These are phyloP conservation scores for Porites rus DNA, from an alignment of 92 coral and sea anemone genomes.

Conservation along the genomic window DNA sequence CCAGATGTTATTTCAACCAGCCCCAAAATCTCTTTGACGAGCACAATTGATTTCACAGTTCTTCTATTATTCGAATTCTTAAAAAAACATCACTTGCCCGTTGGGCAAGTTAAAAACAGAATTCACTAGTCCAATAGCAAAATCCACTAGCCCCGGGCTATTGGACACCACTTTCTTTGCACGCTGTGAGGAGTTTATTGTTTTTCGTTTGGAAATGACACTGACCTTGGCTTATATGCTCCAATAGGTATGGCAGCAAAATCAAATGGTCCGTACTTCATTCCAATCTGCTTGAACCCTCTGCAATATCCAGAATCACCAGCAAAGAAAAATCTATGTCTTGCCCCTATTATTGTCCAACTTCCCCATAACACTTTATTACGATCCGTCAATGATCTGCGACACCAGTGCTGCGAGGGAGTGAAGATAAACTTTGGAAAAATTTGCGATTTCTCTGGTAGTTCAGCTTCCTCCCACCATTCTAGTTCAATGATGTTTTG, in stretches of 20 bases:
- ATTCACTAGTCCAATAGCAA: no score
- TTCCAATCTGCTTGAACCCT: slow-evolving; percentile 87
- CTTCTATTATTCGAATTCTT: no score
- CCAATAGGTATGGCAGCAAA: slow-evolving; percentile 95
- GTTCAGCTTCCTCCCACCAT: slow-evolving; percentile 84
- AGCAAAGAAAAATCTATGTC: slow-evolving; percentile 79
- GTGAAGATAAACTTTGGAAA: slow-evolving; percentile 75
- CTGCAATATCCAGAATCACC: slow-evolving; percentile 91
- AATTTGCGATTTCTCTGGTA: slow-evolving; percentile 23
- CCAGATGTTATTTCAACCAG: no score
- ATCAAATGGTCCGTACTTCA: slow-evolving; percentile 90
- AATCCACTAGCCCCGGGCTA: no score
- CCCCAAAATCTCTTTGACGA: no score
- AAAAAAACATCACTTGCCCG: no score
- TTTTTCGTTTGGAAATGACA: neutral
- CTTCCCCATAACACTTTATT: slow-evolving; percentile 97
- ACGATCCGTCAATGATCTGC: slow-evolving; percentile 77
- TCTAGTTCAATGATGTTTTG: slow-evolving; percentile 82
- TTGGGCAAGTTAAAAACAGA: no score
- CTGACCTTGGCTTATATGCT: slow-evolving; percentile 92
- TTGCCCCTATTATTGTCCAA: slow-evolving; percentile 82
- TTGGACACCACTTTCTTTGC: no score
- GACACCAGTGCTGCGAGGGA: slow-evolving; percentile 94
- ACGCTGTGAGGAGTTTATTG: no score
- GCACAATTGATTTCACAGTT: no score